phyloP scores from a whole-genome alignment of 2,113 vertebrate species.

The Sphyrna mokarran region DNA sequence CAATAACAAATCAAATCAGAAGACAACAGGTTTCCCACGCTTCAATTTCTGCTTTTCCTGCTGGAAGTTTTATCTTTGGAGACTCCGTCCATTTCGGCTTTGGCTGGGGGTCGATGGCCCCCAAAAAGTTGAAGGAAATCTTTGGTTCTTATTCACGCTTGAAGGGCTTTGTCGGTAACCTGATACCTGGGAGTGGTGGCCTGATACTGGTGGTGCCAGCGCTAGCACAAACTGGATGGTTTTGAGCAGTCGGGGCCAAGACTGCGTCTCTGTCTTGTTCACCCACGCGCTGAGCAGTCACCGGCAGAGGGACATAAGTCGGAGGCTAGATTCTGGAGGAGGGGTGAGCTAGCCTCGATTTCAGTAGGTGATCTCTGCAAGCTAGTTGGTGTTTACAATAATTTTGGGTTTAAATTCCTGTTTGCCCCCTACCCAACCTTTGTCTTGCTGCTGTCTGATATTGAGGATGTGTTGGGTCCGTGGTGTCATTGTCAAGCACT shows the following conservation, averaged over 20 bases:
- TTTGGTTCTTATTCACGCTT: background rate
- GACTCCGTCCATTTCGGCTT: background rate
- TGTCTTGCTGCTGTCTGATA: background rate
- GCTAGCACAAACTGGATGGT: background rate
- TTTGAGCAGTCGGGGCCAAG: background rate
- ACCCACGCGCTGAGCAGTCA: too few relatives aligned
- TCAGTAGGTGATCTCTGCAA: background rate
- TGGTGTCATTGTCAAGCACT: background rate
- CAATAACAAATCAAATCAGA: too few relatives aligned
- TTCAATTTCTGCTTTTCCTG: background rate
- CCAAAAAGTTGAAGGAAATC: background rate
- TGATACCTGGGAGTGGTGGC: background rate
- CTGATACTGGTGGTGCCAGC: too few relatives aligned
- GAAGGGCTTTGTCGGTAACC: background rate
- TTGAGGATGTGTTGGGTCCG: background rate
- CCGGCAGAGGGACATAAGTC: background rate
- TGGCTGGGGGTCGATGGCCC: background rate
- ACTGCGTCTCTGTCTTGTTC: background rate
- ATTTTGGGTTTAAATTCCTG: background rate
- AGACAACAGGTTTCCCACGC: background rate
- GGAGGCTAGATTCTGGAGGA: background rate
- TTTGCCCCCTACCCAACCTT: background rate
- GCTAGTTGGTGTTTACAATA: background rate
- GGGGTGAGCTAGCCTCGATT: background rate
- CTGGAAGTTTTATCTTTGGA: too few relatives aligned